phyloP scores from a whole-genome alignment of 2,113 vertebrate species.

The Corvus cornix region DNA sequence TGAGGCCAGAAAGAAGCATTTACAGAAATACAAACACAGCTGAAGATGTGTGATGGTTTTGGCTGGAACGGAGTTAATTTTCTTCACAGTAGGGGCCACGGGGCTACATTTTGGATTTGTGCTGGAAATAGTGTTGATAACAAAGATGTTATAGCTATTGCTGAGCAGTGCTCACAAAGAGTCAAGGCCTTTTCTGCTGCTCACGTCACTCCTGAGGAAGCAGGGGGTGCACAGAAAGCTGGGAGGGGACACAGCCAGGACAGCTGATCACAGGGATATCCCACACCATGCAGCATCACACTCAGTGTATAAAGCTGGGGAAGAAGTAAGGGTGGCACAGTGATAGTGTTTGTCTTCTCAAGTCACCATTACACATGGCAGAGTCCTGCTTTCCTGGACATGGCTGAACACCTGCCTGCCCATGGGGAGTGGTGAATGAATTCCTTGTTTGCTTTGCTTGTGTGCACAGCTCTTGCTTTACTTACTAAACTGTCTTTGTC shows the following conservation, averaged over 20 bases:
- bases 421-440: not conserved
- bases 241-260: not conserved
- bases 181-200: not conserved
- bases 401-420: not conserved
- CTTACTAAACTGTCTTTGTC: not conserved
- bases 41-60: not conserved
- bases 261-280: not conserved
- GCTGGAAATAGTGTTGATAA: not conserved
- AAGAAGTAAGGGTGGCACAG: not conserved
- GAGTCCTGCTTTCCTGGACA: not conserved
- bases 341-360: not conserved
- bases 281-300: accelerated
- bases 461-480: not conserved
- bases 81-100: not conserved
- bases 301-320: not conserved
- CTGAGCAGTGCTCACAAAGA: not conserved
- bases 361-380: not conserved
- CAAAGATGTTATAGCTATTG: not conserved
- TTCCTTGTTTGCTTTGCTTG: not conserved
- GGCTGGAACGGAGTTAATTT: not conserved
- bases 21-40: not conserved
- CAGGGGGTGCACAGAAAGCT: not conserved
- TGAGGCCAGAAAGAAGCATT: not conserved
- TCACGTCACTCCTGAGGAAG: not conserved
- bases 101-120: not conserved